phyloP scores from a whole-genome alignment of 2,888 invertebrate genomes.

The Dicyrtomina minuta region DNA sequence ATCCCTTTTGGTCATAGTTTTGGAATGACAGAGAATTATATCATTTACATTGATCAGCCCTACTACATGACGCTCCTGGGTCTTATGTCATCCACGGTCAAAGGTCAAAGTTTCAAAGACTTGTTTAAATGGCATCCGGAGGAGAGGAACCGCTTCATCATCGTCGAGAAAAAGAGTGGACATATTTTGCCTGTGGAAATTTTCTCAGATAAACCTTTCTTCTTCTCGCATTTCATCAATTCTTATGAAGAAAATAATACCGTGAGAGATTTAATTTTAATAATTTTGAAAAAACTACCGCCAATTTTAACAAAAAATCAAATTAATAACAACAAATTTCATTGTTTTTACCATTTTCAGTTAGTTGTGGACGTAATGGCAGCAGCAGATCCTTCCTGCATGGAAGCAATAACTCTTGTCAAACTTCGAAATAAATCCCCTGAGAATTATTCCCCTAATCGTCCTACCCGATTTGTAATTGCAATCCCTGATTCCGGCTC shows the following conservation, averaged over 20 bases:
- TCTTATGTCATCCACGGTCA: conserved; percentile 1
- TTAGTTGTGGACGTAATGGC: conserved; percentile 56
- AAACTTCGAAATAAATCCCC: conserved; percentile 49
- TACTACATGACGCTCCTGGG: conserved; percentile 5
- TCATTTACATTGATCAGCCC: neutral
- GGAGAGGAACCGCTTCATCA: conserved; percentile 56
- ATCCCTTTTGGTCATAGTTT: conserved; percentile 5
- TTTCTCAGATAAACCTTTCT: conserved; percentile 57
- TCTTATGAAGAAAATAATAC: conserved; percentile 57
- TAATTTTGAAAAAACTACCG: neutral
- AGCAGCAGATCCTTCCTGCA: conserved; percentile 55
- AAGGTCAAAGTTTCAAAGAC: conserved; percentile 5
- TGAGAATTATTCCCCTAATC: neutral
- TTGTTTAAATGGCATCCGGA: conserved; percentile 39
- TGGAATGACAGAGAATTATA: conserved; percentile 16
- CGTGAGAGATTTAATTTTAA: conserved; percentile 31
- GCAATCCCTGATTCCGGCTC: neutral
- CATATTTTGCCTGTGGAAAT: conserved; percentile 56
- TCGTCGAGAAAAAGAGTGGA: conserved; percentile 57
- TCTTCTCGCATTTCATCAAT: conserved; percentile 61
- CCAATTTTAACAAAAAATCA: neutral
- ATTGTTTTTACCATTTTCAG: conserved; percentile 33
- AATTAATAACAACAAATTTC: neutral
- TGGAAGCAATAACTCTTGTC: conserved; percentile 55
- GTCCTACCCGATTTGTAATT: conserved; percentile 12